Evolutionary conservation across 2,113 vertebrate genomes (phyloP).

Genomic region (Colaptes auratus): DNA sequence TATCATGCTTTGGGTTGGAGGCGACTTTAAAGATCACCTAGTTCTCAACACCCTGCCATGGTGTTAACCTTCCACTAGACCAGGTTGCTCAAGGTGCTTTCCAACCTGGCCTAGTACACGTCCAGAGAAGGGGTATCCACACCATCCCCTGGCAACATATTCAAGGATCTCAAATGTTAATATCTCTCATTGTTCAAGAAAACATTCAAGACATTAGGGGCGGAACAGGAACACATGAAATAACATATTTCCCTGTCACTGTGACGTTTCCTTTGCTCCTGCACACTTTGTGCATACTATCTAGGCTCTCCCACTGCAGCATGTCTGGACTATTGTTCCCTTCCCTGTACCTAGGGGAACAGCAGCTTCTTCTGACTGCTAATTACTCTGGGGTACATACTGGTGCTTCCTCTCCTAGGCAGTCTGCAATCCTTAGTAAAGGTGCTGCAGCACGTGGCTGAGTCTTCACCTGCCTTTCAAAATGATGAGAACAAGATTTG

Average conservation of each 20-base stretch:
- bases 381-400: background rate
- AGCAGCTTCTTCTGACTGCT: background rate
- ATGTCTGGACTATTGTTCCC: background rate
- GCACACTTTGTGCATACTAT: background rate
- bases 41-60: too few species aligned
- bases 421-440: background rate
- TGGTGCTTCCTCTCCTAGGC: background rate
- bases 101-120: too few species aligned
- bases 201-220: background rate
- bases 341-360: too few species aligned
- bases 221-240: background rate
- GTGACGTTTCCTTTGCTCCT: background rate
- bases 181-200: background rate
- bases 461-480: background rate
- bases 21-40: too few species aligned
- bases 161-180: background rate
- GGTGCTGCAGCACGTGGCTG: background rate
- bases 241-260: fast-evolving
- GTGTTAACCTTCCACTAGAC: too few species aligned
- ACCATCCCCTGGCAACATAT: too few species aligned
- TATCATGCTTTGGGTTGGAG: too few species aligned
- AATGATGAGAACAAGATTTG: background rate
- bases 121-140: too few species aligned
- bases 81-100: too few species aligned
- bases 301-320: background rate